These are phyloP conservation scores for Ophion slaviceki DNA, from an alignment of 2,888 invertebrate species.

Conservation along the genomic window DNA sequence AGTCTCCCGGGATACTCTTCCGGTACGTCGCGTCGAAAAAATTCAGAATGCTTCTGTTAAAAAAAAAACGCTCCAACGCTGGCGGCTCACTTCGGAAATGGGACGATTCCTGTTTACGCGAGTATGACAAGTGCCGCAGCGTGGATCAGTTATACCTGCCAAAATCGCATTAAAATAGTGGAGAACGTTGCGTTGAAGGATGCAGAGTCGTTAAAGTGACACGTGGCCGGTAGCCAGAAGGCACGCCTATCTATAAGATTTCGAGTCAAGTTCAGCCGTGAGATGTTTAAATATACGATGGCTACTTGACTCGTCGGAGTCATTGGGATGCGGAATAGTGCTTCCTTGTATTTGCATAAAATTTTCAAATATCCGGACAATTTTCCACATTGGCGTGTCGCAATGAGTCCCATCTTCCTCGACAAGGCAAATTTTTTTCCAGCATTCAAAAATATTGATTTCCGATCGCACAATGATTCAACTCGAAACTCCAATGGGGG, in stretches of 20 bases:
- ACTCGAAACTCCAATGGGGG: not conserved
- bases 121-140: slow-evolving; percentile 39
- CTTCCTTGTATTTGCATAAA: slow-evolving; percentile 34
- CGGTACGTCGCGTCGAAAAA: too few species aligned
- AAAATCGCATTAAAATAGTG: slow-evolving; percentile 79
- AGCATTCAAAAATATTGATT: not conserved
- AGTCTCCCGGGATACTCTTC: too few species aligned
- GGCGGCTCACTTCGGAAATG: not conserved
- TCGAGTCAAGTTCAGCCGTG: slow-evolving; percentile 57
- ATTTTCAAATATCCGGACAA: slow-evolving; percentile 32
- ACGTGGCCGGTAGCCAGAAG: slow-evolving; percentile 76
- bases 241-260: slow-evolving; percentile 35
- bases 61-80: not conserved
- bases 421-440: too few species aligned
- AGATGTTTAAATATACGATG: slow-evolving; percentile 58
- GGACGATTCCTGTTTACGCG: slow-evolving; percentile 43
- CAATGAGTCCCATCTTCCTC: too few species aligned
- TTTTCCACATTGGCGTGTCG: slow-evolving; percentile 7
- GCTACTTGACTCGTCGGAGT: slow-evolving; percentile 45
- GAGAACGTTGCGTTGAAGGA: slow-evolving; percentile 70
- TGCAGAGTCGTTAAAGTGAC: slow-evolving; percentile 79
- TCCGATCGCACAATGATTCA: not conserved
- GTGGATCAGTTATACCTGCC: slow-evolving; percentile 70
- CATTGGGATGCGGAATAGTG: slow-evolving; percentile 33
- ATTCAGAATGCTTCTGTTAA: too few species aligned